Base-by-base conservation (phyloP, 2,888 invertebrate species). In the Mimas tiliae region DNA sequence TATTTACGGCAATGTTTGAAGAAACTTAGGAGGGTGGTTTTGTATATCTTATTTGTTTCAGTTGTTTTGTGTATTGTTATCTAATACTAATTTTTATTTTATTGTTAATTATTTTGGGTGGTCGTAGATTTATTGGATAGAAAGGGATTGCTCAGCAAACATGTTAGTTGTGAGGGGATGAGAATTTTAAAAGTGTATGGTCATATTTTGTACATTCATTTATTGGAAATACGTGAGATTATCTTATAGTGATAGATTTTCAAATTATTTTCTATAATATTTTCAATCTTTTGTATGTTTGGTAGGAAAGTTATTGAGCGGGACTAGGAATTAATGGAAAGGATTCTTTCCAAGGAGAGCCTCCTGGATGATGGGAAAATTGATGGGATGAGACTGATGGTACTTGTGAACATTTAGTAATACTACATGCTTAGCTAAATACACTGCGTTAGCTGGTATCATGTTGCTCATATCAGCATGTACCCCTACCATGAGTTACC, bases 381-480 rank as follows among this genome's bases (percentile, higher is more conserved):
- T 64, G 45, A 74, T 70, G 77, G 83, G 76, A 80, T 75, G 83
- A 83, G 83, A 83, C 83, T 83, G 83, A 83, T 74, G 66, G 66
- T 51, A 66, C 34, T 48, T 65, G 53, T 48, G 55, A 48, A 65
- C 34, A 62, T 53, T 62, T 65, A 66, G 64, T 42, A 51, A 53
- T 47, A 53, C 74, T 47, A 53, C 74, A 72, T 73, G 82, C 85
- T 83, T 82, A 75, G 79, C 79, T 75, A 74, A 76, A 68, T 70
- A 74, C 72, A 77, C 76, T 68, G 76, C 78, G 72, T 72, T 55
- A 70, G 80, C 79, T 80, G 81, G 79, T 78, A 52, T 75, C 75
- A 79, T 80, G 75, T 76, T 77, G 75, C 74, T 78, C 81, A 81
- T 83, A 82, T 83, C 81, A 76, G 80, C 80, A 75, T 70, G 68